Evolutionary conservation across 64 coral and sea anemone genomes (phyloP), one percentile per base, ranked within the genome.

Genomic region (Stylophora pistillata): DNA sequence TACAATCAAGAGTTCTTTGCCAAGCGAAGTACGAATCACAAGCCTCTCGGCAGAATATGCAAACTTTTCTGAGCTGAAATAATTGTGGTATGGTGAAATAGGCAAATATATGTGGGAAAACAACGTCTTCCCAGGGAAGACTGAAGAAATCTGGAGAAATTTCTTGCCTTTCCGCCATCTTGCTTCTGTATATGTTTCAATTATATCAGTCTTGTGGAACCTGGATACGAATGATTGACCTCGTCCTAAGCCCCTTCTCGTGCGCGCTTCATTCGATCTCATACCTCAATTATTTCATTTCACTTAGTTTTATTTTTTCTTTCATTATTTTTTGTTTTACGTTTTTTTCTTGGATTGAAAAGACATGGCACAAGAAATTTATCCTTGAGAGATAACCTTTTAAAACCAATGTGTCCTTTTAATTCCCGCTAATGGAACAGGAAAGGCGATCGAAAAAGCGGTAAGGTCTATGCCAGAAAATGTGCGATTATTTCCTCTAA

Each of bases 81-180:
- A 96, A 68, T 16, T 96, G 95, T 66, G 61, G 29, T 56, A 96
- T 89, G 57, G 47, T 80, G 16, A 96, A 77, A 71, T 78, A 82
- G 20, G 91, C 76, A 77, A 96, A 93, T 76, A 96, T 90, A 26
- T 93, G 81, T 10, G 79, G 78, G 52, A 96, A 96, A 27, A 96
- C 79, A 17, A 96, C 88, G 59, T 96, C 95, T 62, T 96, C 95
- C 65, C 81, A 89, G 17, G 95, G 95, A 20, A 96, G 92, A 80
- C 64, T 29, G 70, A 93, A 93, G 62, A 96, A 93, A 23, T 58
- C 78, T 26, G 68, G 18, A 7, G 23, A 72, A 32, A 30, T 76
- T 21, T 26, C 15, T 53, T 9, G 61, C 53, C 9, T 2, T 28
- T 58, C 87, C 90, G 87, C 95, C 95, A 96, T 96, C 20, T 96